phyloP scores from a whole-genome alignment of 2,888 invertebrate species.

The Xanthorhoe designata region DNA sequence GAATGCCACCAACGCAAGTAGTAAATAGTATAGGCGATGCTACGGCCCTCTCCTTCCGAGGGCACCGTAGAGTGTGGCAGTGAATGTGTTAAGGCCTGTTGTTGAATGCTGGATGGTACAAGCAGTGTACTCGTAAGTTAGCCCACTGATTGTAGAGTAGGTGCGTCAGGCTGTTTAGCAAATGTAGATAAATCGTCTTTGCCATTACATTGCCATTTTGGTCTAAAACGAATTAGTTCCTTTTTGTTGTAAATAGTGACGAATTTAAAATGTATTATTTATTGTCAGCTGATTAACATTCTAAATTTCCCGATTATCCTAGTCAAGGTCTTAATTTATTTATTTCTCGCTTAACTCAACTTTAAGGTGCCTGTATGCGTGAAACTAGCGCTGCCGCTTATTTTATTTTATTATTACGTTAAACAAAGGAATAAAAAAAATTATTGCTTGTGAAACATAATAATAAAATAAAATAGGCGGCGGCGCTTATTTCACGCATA shows the following conservation, averaged over 20 bases:
- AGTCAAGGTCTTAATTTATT: conserved; percentile 83
- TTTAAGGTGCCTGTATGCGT: too few species aligned
- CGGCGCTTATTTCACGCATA: too few species aligned
- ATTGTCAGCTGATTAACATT: conserved; percentile 69
- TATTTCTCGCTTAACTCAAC: conserved; percentile 70
- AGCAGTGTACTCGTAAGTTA: conserved; percentile 52
- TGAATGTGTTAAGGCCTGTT: too few species aligned
- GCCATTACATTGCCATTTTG: conserved; percentile 85
- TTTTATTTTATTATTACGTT: too few species aligned
- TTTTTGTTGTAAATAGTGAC: conserved; percentile 82
- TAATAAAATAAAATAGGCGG: too few species aligned
- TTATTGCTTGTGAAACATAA: too few species aligned
- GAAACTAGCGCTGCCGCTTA: too few species aligned
- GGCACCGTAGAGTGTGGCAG: too few species aligned
- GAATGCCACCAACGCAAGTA: too few species aligned
- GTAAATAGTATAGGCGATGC: too few species aligned
- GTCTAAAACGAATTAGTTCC: conserved; percentile 83
- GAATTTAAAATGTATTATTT: conserved; percentile 80
- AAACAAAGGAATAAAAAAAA: too few species aligned
- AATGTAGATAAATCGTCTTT: conserved; percentile 74
- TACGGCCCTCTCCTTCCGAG: too few species aligned
- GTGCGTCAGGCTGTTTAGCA: conserved; percentile 70
- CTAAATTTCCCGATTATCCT: conserved; percentile 81
- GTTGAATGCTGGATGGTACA: conserved; percentile 9
- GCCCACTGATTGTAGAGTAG: conserved; percentile 57